Evolutionary conservation across 2,888 invertebrate genomes (phyloP).

Genomic region (Acrobeloides nanus): DNA sequence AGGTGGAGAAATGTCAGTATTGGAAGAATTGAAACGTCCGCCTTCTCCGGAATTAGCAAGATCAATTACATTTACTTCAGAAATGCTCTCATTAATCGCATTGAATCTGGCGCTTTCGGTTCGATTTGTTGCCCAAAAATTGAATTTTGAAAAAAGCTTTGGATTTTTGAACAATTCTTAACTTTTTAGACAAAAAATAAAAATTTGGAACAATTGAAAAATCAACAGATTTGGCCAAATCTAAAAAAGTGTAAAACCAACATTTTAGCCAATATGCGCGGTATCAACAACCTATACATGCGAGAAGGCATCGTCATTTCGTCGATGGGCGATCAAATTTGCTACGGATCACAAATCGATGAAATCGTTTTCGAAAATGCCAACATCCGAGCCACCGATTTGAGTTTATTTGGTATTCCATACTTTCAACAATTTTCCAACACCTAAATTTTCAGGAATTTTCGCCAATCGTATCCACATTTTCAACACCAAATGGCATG

Average conservation of each 20-base stretch:
- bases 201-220: no score
- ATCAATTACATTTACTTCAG: slow-evolving; percentile 43
- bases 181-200: no score
- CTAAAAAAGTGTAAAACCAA: no score
- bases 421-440: no score
- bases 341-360: slow-evolving; percentile 20
- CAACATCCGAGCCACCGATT: slow-evolving; percentile 17
- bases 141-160: no score
- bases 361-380: slow-evolving; percentile 28
- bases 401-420: slow-evolving; percentile 14
- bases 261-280: slow-evolving; percentile 20
- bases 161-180: no score
- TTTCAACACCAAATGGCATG: slow-evolving; percentile 13
- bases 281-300: slow-evolving; percentile 26
- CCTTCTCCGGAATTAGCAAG: slow-evolving; percentile 35
- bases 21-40: slow-evolving; percentile 27
- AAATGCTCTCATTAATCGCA: slow-evolving; percentile 14
- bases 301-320: slow-evolving; percentile 19
- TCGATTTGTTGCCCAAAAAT: background rate
- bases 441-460: no score
- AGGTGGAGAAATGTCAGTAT: slow-evolving; percentile 37
- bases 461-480: slow-evolving; percentile 14
- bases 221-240: no score
- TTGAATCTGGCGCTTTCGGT: slow-evolving; percentile 28
- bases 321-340: slow-evolving; percentile 13